Percentiles rank a stretch among this genome's conserved stretches.
phyloP scores from a whole-genome alignment of 2,113 vertebrate species.

The Hipposideros armiger region DNA sequence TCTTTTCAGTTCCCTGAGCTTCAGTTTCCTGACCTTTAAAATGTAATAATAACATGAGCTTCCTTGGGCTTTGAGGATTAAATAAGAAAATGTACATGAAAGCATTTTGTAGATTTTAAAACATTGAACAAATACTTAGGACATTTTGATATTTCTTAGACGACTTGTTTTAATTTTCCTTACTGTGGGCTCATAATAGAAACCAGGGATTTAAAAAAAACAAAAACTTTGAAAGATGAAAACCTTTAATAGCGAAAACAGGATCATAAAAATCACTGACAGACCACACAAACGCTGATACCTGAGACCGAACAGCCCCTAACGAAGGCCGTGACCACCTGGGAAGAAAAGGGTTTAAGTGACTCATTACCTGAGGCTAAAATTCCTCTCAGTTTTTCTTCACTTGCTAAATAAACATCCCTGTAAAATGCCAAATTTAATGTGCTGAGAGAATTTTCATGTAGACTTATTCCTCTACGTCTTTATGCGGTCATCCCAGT shows the following conservation, averaged over 20 bases:
- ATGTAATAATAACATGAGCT: background rate
- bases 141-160: background rate
- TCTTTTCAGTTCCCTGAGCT: background rate
- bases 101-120: background rate
- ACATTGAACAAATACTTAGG: background rate
- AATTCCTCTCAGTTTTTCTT: slow-evolving; percentile 11
- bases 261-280: background rate
- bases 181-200: background rate
- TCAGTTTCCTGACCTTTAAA: slow-evolving; percentile 23
- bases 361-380: slow-evolving; percentile 7
- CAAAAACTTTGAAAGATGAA: background rate
- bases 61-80: background rate
- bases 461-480: background rate
- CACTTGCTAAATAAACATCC: slow-evolving; percentile 37
- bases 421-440: background rate
- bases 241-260: background rate
- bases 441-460: background rate
- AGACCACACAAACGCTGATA: background rate
- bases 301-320: background rate
- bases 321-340: background rate
- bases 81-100: background rate
- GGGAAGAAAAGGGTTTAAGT: background rate
- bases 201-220: background rate
- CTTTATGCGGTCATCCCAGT: background rate
- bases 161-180: background rate